Evolutionary conservation across 2,797 vertebrate species (phyloP).

Genomic region (Lagodon rhomboides): DNA sequence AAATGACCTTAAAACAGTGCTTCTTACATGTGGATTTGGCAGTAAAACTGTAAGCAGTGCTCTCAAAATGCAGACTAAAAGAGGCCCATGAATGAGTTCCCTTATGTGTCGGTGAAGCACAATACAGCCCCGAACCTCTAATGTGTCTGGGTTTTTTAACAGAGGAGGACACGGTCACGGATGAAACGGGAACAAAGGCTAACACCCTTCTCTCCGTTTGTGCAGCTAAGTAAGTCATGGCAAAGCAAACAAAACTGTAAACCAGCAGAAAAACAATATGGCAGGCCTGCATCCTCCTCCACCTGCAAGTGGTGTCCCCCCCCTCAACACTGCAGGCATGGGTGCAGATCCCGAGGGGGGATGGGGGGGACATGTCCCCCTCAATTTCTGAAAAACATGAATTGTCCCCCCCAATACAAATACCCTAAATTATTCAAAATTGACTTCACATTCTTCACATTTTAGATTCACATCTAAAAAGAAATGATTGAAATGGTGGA

Average conservation of each 20-base stretch:
- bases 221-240: slow-evolving; percentile 25
- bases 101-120: neutral
- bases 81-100: slow-evolving; percentile 6
- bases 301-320: neutral
- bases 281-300: slow-evolving; percentile 1
- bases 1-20: slow-evolving; percentile 20
- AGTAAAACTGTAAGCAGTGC: slow-evolving; percentile 24
- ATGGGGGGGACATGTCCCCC: too few relatives aligned
- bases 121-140: neutral
- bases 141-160: neutral
- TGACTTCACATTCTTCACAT: too few relatives aligned
- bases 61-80: slow-evolving; percentile 16
- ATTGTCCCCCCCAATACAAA: too few relatives aligned
- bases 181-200: slow-evolving; percentile 28
- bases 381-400: too few relatives aligned
- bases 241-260: slow-evolving; percentile 37
- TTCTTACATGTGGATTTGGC: slow-evolving; percentile 40
- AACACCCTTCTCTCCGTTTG: neutral
- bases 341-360: too few relatives aligned
- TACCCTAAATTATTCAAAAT: too few relatives aligned
- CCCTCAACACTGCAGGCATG: too few relatives aligned
- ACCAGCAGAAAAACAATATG: slow-evolving; percentile 26
- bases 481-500: too few relatives aligned
- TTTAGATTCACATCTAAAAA: too few relatives aligned
- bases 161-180: neutral